A percentile compares a stretch with the other conserved stretches of the same genome.
Conservation (phyloP, 2,888 invertebrate genomes). For the Drosophila subsilvestris region DNA sequence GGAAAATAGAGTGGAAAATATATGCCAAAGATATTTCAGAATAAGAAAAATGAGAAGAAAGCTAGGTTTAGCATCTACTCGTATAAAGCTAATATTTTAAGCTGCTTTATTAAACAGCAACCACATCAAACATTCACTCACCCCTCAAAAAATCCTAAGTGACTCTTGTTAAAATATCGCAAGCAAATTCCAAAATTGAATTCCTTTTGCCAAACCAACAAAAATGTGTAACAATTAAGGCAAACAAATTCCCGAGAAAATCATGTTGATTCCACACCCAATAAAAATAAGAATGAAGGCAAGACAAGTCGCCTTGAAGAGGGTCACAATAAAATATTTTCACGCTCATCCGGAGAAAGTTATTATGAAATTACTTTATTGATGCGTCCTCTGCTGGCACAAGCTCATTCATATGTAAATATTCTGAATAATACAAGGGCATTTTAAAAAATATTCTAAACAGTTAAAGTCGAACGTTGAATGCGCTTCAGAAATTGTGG, state of each 20-base stretch:
- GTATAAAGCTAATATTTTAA: no score
- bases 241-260: neutral
- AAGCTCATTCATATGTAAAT: constrained; percentile 22
- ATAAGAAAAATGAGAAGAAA: neutral
- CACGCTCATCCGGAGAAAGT: constrained; percentile 6
- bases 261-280: neutral
- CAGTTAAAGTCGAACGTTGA: constrained; percentile 2
- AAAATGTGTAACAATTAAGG: neutral
- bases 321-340: neutral
- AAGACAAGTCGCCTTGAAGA: constrained; percentile 2
- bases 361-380: constrained; percentile 20
- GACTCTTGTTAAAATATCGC: neutral
- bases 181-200: neutral
- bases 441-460: neutral
- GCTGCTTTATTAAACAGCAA: no score
- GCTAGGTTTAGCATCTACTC: no score
- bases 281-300: neutral
- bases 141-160: neutral
- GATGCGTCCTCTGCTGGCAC: constrained; percentile 5
- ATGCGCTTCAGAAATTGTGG: neutral
- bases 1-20: neutral
- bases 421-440: neutral
- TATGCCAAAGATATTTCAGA: neutral
- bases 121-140: no score
- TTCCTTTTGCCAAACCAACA: neutral